Evolutionary conservation across 2,888 invertebrate genomes (phyloP).

Genomic region (Abscondita cerata): DNA sequence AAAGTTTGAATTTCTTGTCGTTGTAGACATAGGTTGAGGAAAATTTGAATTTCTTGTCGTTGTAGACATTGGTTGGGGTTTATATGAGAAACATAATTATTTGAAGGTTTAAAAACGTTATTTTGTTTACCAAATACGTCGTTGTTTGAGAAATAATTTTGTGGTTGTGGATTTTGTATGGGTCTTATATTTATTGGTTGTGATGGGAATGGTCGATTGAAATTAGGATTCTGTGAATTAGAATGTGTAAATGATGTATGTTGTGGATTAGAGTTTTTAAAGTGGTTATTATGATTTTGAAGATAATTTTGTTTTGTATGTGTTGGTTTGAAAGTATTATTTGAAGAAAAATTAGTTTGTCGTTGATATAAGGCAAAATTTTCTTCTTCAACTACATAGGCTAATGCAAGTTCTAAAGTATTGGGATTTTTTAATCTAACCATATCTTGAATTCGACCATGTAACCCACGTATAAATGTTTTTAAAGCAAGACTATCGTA

Average conservation of each 20-base stretch:
- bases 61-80: not conserved
- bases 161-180: not conserved
- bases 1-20: not conserved
- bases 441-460: constrained; percentile 18
- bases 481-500: not conserved
- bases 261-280: not conserved
- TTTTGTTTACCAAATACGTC: not conserved
- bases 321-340: not conserved
- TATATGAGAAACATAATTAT: not conserved
- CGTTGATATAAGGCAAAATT: constrained; percentile 18
- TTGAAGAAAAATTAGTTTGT: constrained; percentile 1
- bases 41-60: not conserved
- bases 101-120: constrained; percentile 1
- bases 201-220: constrained; percentile 2
- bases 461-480: constrained; percentile 13
- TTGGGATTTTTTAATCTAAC: constrained; percentile 30
- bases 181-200: not conserved
- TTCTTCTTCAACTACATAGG: constrained; percentile 29
- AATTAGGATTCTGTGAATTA: not conserved
- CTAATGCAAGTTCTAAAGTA: constrained; percentile 27
- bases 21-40: not conserved
- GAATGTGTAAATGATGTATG: not conserved
- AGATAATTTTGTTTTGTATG: not conserved
- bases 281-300: not conserved
- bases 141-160: not conserved